phyloP scores from a whole-genome alignment of 1,140 invertebrate genomes.

The Pseudomyrmex sp. region DNA sequence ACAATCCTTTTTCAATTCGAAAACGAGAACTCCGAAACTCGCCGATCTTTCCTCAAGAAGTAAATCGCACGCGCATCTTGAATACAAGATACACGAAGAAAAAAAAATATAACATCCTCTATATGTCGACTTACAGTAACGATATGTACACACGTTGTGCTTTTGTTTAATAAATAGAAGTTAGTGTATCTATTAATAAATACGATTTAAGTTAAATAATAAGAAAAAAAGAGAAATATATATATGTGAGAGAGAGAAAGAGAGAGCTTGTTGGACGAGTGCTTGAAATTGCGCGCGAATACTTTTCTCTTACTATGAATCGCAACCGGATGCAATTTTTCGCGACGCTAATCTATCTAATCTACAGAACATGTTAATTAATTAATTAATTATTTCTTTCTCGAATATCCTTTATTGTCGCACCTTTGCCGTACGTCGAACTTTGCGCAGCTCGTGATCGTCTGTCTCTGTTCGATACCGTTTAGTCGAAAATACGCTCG shows the following conservation, averaged over 20 bases:
- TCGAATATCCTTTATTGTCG: neutral
- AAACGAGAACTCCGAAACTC: neutral
- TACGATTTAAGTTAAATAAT: constrained; percentile 54
- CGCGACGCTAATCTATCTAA: neutral
- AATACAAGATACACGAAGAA: neutral
- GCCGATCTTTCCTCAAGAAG: neutral
- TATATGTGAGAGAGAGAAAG: constrained; percentile 5
- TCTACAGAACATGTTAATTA: constrained; percentile 30
- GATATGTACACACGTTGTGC: neutral
- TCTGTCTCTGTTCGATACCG: neutral
- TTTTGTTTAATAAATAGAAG: constrained; percentile 66
- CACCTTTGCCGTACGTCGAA: constrained; percentile 10
- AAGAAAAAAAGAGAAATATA: neutral
- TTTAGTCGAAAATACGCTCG: neutral
- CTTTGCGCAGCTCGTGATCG: neutral
- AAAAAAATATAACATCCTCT: neutral
- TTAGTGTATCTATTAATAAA: constrained; percentile 60
- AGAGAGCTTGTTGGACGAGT: constrained; percentile 17
- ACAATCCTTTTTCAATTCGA: neutral
- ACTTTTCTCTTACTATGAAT: neutral
- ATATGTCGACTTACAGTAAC: constrained; percentile 8
- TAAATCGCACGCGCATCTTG: neutral
- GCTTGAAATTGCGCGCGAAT: neutral
- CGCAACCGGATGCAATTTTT: constrained; percentile 54
- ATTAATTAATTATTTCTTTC: constrained; percentile 28